Evolutionary conservation across 2,113 vertebrate genomes (phyloP).

Genomic region (Glaucomys volans): DNA sequence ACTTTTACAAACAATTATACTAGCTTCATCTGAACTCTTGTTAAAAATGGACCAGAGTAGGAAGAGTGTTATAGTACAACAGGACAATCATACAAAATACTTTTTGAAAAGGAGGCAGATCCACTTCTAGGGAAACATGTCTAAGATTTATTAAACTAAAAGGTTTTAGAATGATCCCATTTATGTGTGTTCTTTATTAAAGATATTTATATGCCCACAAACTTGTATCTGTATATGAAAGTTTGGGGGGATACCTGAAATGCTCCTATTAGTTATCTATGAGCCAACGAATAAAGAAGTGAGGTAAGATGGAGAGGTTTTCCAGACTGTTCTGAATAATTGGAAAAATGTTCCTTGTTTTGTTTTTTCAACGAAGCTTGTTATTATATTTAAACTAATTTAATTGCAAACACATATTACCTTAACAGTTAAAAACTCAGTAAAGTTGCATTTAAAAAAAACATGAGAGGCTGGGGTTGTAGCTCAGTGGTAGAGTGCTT

Average conservation of each 20-base stretch:
- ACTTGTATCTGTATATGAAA: background rate
- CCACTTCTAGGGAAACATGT: background rate
- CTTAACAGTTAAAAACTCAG: slow-evolving; percentile 36
- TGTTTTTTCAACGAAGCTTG: slow-evolving; percentile 23
- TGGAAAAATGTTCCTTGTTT: background rate
- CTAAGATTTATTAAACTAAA: background rate
- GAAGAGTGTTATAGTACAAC: background rate
- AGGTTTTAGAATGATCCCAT: background rate
- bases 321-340: slow-evolving; percentile 10
- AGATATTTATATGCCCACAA: background rate
- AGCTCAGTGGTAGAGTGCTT: too few relatives aligned
- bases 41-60: slow-evolving; percentile 4
- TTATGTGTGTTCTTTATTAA: slow-evolving; percentile 8
- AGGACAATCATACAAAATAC: background rate
- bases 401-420: background rate
- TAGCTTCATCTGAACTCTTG: slow-evolving; percentile 28
- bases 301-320: background rate
- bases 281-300: background rate
- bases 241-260: background rate
- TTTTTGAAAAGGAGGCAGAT: background rate
- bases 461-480: too few relatives aligned
- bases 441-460: slow-evolving; percentile 18
- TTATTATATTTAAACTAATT: slow-evolving; percentile 44
- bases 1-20: slow-evolving; percentile 42
- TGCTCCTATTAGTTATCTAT: background rate